These are phyloP conservation scores for Ischnus inquisitorius DNA, from an alignment of 2,888 invertebrate species.

Conservation along the genomic window DNA sequence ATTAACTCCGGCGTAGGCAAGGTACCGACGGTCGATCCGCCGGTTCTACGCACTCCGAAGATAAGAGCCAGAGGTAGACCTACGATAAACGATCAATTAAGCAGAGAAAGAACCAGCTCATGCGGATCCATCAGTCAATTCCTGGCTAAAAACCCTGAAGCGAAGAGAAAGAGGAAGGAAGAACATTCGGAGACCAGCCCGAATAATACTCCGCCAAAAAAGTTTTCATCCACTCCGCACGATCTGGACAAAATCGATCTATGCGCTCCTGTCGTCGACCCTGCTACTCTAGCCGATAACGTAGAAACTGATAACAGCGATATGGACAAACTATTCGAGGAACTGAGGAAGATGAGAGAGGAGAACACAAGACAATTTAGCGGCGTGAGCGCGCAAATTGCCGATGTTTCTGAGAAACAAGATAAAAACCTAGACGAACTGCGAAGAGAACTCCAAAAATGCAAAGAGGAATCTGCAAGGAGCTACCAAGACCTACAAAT, in stretches of 20 bases:
- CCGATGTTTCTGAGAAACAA: constrained; percentile 14
- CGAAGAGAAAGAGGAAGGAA: constrained; percentile 39
- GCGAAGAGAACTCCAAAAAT: constrained; percentile 24
- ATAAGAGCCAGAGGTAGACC: constrained; percentile 21
- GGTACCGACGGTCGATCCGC: background rate
- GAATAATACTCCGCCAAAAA: constrained; percentile 36
- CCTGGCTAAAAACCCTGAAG: constrained; percentile 4
- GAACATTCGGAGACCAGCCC: constrained; percentile 41
- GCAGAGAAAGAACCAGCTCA: constrained; percentile 24
- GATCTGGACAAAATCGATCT: background rate
- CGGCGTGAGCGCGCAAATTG: constrained; percentile 39
- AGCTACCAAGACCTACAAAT: constrained; percentile 20
- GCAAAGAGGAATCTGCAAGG: constrained; percentile 33
- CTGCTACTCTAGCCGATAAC: constrained; percentile 22
- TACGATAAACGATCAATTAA: constrained; percentile 7
- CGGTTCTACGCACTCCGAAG: background rate
- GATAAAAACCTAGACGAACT: constrained; percentile 41
- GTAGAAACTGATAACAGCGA: constrained; percentile 16
- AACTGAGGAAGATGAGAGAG: constrained; percentile 42
- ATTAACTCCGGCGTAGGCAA: background rate
- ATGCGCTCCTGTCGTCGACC: background rate
- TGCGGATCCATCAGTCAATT: constrained; percentile 44
- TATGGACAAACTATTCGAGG: constrained; percentile 38
- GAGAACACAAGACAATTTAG: constrained; percentile 32
- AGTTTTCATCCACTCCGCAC: constrained; percentile 4